Conservation (phyloP, 1,140 invertebrate species). For the Eriosoma lanigerum region DNA sequence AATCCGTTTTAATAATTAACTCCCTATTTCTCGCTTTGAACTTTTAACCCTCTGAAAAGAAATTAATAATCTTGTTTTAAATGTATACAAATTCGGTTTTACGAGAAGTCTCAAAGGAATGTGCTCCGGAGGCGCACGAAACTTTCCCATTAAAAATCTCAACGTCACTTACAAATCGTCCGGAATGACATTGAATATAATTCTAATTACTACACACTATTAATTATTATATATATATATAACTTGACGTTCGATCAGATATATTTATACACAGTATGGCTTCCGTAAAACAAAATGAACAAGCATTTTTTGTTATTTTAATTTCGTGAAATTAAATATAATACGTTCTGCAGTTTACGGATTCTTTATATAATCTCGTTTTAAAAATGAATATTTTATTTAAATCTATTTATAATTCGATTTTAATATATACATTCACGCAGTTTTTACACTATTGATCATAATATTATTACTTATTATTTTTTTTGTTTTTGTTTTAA, state of each 20-base stretch:
- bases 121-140: conserved; percentile 32
- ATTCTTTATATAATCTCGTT: no score
- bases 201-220: background rate
- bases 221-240: no score
- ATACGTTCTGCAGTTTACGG: no score
- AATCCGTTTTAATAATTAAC: conserved; percentile 49
- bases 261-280: background rate
- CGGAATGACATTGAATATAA: conserved; percentile 11
- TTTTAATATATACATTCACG: no score
- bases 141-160: conserved; percentile 33
- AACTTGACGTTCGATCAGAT: conserved; percentile 14
- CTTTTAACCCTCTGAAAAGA: conserved; percentile 44
- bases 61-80: conserved; percentile 50
- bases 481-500: no score
- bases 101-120: conserved; percentile 21
- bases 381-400: no score
- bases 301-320: background rate
- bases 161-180: conserved; percentile 17
- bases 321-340: no score
- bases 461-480: no score
- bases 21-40: conserved; percentile 45
- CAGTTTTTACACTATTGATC: no score
- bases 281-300: background rate
- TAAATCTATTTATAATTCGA: no score
- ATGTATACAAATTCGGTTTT: conserved; percentile 43